Evolutionary conservation across 1,140 invertebrate genomes (phyloP), one percentile per base, ranked within the genome.

Genomic region (Plectrocnemia conspersa): DNA sequence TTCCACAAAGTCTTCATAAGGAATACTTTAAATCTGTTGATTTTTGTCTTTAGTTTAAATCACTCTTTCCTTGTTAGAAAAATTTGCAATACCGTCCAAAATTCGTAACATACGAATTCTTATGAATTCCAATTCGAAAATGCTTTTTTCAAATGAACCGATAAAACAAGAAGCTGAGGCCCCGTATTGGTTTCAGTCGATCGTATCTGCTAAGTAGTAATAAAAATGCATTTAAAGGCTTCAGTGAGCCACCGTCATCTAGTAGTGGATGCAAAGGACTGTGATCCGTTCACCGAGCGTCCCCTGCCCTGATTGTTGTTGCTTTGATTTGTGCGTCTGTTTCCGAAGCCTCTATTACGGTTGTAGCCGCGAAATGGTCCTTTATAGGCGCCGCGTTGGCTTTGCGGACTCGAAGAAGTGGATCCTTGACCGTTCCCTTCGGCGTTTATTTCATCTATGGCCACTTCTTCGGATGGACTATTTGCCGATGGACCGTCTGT

Each of bases 301-400:
- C 53, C 49, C 15, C 56, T 23, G 1, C 50, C 50, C 16, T 54
- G 55, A 29, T 41, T 42, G 10, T 40, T 25, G 11, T 36, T 18
- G 19, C 23, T 47, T 32, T 49, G 44, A 22, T 69, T 67, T 13
- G 68, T 63, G 0, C 70, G 68, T 22, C 71, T 68, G 63, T 68
- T 69, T 55, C 66, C 67, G 52, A 69, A 69, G 16, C 50, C 59
- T 15, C 59, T 35, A 33, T 57, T 54, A 0, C 72, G 71, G 63
- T 74, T 74, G 65, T 73, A 73, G 18, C 72, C 72, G 44, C 72
- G 73, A 44, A 29, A 62, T 2, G 59, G 59, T 2, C 59, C 59
- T 4, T 52, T 33, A 22, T 61, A 61, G 3, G 27, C 45, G 9
- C 59, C 59, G 13, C 54, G 42, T n/a, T 41, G 24, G 2, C 23